Conservation (phyloP, 2,797 vertebrate species). For the Aotus griseimembra region DNA sequence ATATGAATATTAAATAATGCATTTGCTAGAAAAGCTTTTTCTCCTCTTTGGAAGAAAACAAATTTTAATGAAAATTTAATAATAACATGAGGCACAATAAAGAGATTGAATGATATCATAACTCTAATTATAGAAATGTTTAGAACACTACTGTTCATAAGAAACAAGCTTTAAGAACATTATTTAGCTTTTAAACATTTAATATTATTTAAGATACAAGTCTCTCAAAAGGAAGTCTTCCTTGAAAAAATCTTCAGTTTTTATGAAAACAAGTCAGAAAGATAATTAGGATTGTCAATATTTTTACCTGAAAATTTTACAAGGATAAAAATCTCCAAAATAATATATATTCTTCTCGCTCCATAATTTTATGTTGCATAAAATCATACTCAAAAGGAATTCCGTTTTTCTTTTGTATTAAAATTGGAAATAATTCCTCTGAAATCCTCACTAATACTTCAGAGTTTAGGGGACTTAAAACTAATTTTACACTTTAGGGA, state of each 20-base stretch:
- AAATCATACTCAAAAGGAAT: background rate
- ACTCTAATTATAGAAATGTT: background rate
- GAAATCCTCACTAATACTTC: conserved; percentile 8
- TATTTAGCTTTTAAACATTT: background rate
- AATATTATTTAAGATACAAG: background rate
- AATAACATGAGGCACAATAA: background rate
- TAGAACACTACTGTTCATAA: background rate
- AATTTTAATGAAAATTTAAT: conserved; percentile 16
- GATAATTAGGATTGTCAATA: background rate
- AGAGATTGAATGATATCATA: background rate
- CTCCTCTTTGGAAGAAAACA: background rate
- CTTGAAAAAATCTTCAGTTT: background rate
- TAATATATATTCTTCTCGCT: background rate
- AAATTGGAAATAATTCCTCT: conserved; percentile 30
- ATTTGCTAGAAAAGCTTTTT: conserved; percentile 22
- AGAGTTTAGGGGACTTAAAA: background rate
- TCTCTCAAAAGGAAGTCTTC: background rate
- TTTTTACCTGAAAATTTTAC: background rate
- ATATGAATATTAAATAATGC: background rate
- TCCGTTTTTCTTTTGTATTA: background rate
- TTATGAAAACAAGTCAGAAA: background rate
- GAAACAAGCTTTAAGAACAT: background rate
- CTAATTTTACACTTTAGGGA: background rate
- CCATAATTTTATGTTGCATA: background rate
- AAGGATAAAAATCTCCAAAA: background rate